Base-by-base conservation (phyloP, 2,888 invertebrate species). In the Oxystoma pomonae region DNA sequence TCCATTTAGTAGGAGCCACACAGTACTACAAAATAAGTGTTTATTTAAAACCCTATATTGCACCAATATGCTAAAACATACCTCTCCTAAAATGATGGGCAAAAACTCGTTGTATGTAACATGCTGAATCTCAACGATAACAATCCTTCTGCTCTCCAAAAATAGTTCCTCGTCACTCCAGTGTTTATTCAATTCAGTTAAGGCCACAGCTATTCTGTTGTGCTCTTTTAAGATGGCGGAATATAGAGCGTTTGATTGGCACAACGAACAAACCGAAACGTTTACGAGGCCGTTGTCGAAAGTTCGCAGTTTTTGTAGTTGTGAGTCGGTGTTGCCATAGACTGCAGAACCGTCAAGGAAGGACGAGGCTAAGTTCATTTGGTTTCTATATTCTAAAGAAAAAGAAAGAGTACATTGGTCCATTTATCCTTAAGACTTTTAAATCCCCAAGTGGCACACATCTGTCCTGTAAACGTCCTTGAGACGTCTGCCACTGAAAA, bases 31-130 rank as follows among this genome's bases (percentile, higher is more conserved):
- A n/a, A n/a, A n/a, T n/a, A n/a, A n/a, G n/a, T n/a, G n/a, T n/a
- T n/a, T n/a, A n/a, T n/a, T n/a, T n/a, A n/a, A n/a, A n/a, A n/a
- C n/a, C n/a, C n/a, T n/a, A n/a, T n/a, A n/a, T n/a, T n/a, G n/a
- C n/a, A n/a, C n/a, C n/a, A 20, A 16, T 52, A 51, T 18, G 18
- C 16, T 20, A 1, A 12, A 12, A 66, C 80, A 82, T 78, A 89
- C 89, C 83, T 90, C 85, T 64, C 91, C 92, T 56, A 94, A 78
- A 12, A 93, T 83, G 60, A 89, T 87, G 0, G 92, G 92, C 63
- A 93, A 80, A 79, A 90, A 94, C 77, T 94, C 94, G 72, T 90
- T 91, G 76, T 88, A 89, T 0, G 94, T 93, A 62, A 94, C 89
- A 72, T 93, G 93, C 69, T 94, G 94, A 52, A 94, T 87, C 76